phyloP scores from a whole-genome alignment of 2,797 vertebrate genomes.

The Anguilla marmorata region DNA sequence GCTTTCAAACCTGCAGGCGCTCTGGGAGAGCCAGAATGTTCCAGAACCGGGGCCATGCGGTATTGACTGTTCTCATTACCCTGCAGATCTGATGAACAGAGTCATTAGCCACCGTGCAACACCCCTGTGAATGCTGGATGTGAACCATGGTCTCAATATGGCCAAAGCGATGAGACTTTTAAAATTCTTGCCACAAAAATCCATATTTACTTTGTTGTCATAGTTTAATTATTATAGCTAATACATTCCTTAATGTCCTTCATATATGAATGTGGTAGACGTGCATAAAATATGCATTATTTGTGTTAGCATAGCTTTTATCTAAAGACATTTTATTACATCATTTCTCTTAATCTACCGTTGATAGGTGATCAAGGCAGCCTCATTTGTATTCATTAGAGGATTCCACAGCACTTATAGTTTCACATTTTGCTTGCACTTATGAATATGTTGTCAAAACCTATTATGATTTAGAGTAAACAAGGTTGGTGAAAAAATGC shows the following conservation, averaged over 20 bases:
- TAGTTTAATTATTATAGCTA: neutral
- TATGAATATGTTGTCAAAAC: neutral
- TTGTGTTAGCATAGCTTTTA: neutral
- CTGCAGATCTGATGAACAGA: neutral
- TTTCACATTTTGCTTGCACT: neutral
- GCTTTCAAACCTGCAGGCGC: slow-evolving; percentile 73
- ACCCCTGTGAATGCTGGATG: neutral
- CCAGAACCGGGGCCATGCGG: slow-evolving; percentile 89
- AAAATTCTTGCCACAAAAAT: neutral
- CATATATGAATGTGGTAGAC: neutral
- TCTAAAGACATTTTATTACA: neutral
- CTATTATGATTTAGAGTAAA: neutral
- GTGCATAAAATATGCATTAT: neutral
- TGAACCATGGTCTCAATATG: neutral
- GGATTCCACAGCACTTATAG: neutral
- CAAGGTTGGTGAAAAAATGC: neutral
- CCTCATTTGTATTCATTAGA: neutral
- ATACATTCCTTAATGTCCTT: neutral
- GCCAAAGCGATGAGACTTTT: neutral
- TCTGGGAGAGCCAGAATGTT: slow-evolving; percentile 84
- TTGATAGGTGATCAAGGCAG: neutral
- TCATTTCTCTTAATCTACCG: neutral
- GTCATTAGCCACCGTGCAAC: neutral
- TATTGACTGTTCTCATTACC: slow-evolving; percentile 58
- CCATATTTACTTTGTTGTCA: neutral